A percentile compares a stretch with the other conserved stretches of the same genome.
phyloP scores from a whole-genome alignment of 2,888 invertebrate species.

The Drosophila colorata region DNA sequence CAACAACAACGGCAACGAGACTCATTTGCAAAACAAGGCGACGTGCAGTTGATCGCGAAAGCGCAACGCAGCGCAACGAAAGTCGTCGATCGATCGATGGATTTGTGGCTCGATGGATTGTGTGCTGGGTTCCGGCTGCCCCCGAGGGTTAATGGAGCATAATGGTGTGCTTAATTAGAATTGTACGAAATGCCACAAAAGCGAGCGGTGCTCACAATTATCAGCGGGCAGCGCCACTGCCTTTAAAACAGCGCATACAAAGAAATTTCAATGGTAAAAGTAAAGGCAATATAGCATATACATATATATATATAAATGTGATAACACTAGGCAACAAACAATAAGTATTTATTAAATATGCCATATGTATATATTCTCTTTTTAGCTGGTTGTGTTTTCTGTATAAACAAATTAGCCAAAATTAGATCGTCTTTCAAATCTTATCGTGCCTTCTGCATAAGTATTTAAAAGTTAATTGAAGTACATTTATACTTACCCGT shows the following conservation, averaged over 20 bases:
- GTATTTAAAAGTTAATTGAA: slow-evolving; percentile 4
- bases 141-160: slow-evolving; percentile 75
- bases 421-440: background rate
- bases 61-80: slow-evolving; percentile 33
- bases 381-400: background rate
- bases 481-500: background rate
- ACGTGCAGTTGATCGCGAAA: slow-evolving; percentile 79
- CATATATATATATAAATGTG: background rate
- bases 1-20: slow-evolving; percentile 24
- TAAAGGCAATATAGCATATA: slow-evolving; percentile 4
- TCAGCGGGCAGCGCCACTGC: slow-evolving; percentile 40
- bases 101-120: slow-evolving; percentile 22
- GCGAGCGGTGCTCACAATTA: slow-evolving; percentile 48
- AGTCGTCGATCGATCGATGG: slow-evolving; percentile 42
- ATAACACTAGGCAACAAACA: slow-evolving; percentile 25
- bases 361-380: background rate
- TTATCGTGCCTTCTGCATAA: slow-evolving; percentile 1
- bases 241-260: slow-evolving; percentile 15
- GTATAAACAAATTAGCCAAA: background rate
- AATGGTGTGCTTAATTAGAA: slow-evolving; percentile 71
- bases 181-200: slow-evolving; percentile 44
- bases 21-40: slow-evolving; percentile 60
- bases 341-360: background rate
- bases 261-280: slow-evolving; percentile 13
- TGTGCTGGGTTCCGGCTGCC: slow-evolving; percentile 20